Evolutionary conservation across 2,797 vertebrate species (phyloP).

Genomic region (Sebastes oblongus): DNA sequence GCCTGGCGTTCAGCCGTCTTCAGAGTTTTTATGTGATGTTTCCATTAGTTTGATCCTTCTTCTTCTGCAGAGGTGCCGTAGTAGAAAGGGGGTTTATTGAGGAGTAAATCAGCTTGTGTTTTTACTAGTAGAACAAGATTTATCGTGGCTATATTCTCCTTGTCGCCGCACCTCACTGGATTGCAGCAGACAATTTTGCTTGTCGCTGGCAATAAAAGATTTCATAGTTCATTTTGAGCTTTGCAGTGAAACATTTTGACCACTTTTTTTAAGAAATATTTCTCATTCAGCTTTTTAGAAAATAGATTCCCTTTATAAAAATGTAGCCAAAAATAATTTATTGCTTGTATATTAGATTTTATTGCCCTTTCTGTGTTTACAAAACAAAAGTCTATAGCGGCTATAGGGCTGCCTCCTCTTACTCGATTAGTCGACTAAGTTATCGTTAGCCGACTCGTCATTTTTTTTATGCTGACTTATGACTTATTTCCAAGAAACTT

Average conservation of each 20-base stretch:
- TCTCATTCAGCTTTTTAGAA: not conserved
- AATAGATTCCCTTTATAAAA: not conserved
- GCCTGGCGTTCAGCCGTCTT: not conserved
- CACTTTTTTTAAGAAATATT: not conserved
- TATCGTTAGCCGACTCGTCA: fast-evolving
- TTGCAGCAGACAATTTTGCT: not conserved
- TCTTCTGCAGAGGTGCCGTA: not conserved
- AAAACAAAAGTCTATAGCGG: not conserved
- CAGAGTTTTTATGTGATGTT: not conserved
- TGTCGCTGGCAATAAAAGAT: conserved; percentile 22
- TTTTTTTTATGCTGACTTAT: too few species aligned
- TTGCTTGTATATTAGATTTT: not conserved
- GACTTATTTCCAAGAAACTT: too few species aligned
- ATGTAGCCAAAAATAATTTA: not conserved
- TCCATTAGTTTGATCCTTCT: conserved; percentile 1
- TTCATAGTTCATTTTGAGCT: conserved; percentile 18
- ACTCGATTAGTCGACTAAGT: fast-evolving
- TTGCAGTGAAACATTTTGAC: not conserved
- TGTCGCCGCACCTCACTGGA: not conserved
- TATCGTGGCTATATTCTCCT: conserved; percentile 21
- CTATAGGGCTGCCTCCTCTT: not conserved
- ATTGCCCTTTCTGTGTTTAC: not conserved
- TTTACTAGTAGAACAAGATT: conserved; percentile 27
- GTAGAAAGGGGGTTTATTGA: conserved; percentile 6
- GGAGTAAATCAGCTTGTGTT: conserved; percentile 31